Conservation (phyloP, 2,888 invertebrate genomes). For the Bhutanitis thaidina region DNA sequence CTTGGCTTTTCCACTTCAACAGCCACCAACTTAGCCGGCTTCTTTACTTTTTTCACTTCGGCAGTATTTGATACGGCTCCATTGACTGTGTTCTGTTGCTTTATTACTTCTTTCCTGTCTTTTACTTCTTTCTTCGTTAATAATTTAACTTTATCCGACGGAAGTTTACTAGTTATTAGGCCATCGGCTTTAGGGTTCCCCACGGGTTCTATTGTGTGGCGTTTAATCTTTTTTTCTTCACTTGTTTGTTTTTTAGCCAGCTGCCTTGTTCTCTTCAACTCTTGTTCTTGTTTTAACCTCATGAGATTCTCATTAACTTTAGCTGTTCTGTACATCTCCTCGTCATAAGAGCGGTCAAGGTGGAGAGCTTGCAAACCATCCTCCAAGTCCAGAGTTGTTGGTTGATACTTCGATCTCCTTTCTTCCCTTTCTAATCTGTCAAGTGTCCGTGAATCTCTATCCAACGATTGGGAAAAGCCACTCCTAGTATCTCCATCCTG, state of each 20-base stretch:
- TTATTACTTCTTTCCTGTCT: slow-evolving; percentile 60
- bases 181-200: slow-evolving; percentile 60
- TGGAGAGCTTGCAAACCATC: slow-evolving; percentile 77
- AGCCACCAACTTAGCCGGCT: slow-evolving; percentile 48
- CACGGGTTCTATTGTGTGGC: slow-evolving; percentile 53
- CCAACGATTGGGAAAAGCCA: slow-evolving; percentile 78
- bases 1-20: slow-evolving; percentile 50
- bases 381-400: slow-evolving; percentile 76
- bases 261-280: slow-evolving; percentile 55
- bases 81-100: slow-evolving; percentile 58
- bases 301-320: slow-evolving; percentile 76
- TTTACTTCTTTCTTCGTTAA: slow-evolving; percentile 64
- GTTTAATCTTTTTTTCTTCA: slow-evolving; percentile 47
- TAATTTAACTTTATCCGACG: slow-evolving; percentile 65
- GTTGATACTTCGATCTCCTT: slow-evolving; percentile 66
- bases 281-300: slow-evolving; percentile 65
- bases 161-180: slow-evolving; percentile 51
- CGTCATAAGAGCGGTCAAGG: slow-evolving; percentile 67
- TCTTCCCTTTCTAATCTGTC: slow-evolving; percentile 69
- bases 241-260: slow-evolving; percentile 51
- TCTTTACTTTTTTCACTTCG: slow-evolving; percentile 60
- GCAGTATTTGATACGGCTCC: slow-evolving; percentile 39
- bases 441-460: slow-evolving; percentile 66
- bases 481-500: slow-evolving; percentile 84
- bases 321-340: slow-evolving; percentile 64